Conservation (phyloP, 2,888 invertebrate genomes). For the Isoperla grammatica region DNA sequence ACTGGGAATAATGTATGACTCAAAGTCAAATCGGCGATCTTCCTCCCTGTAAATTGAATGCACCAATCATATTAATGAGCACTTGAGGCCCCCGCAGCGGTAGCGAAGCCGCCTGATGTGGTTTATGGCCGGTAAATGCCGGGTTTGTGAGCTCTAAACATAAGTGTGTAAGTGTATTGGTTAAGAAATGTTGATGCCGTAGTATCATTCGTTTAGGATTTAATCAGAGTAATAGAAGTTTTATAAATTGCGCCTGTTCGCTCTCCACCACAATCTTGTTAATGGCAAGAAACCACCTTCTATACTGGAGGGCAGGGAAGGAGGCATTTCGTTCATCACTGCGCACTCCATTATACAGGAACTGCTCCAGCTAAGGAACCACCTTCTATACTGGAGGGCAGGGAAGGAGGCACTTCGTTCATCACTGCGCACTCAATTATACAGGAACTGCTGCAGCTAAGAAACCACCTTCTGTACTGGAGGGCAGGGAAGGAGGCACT, state of each 20-base stretch:
- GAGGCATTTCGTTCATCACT: too few species aligned
- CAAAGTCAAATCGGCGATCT: too few species aligned
- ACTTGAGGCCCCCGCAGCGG: neutral
- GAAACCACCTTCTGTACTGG: too few species aligned
- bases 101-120: neutral
- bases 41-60: neutral
- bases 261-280: slow-evolving; percentile 28
- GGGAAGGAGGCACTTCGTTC: too few species aligned
- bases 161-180: slow-evolving; percentile 9
- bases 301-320: neutral
- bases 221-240: slow-evolving; percentile 32
- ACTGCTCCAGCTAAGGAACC: too few species aligned
- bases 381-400: too few species aligned
- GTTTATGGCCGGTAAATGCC: neutral
- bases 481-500: too few species aligned
- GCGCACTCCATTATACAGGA: too few species aligned
- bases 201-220: slow-evolving; percentile 31
- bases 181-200: slow-evolving; percentile 19
- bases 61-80: neutral
- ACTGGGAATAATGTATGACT: too few species aligned
- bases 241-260: slow-evolving; percentile 30
- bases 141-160: slow-evolving; percentile 8
- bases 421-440: too few species aligned
- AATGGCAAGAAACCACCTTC: slow-evolving; percentile 29
- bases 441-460: too few species aligned